Conservation (phyloP, 2,797 vertebrate genomes). For the Halcyon chelicuti region DNA sequence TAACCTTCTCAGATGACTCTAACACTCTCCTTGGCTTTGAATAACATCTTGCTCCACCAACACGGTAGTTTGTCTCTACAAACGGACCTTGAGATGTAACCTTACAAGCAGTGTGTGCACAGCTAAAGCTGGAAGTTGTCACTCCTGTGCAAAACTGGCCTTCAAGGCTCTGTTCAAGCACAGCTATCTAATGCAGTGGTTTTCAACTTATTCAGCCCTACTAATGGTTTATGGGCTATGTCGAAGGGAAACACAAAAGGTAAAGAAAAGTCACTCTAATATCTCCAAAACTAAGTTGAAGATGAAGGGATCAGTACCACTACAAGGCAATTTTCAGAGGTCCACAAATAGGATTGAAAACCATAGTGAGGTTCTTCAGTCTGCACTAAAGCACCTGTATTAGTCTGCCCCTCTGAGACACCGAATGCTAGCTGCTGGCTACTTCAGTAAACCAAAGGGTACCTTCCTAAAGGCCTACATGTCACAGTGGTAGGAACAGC, state of each 20-base stretch:
- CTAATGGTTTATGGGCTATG: background rate
- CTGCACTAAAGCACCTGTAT: background rate
- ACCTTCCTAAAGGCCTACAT: background rate
- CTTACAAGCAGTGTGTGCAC: fast-evolving
- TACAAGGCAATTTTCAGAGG: background rate
- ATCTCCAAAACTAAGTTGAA: background rate
- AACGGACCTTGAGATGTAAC: background rate
- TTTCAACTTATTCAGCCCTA: background rate
- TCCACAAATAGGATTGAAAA: conserved; percentile 19
- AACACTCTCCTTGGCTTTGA: background rate
- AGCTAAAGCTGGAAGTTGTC: background rate
- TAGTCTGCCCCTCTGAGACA: background rate
- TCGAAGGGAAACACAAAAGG: background rate
- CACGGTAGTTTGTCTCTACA: background rate
- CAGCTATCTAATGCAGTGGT: background rate
- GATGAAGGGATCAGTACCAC: background rate
- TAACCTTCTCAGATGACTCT: conserved; percentile 15
- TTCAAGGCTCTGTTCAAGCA: background rate
- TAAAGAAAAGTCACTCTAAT: background rate
- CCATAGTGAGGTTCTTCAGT: background rate
- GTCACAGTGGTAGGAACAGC: background rate
- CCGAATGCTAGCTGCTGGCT: background rate
- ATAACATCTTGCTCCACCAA: background rate
- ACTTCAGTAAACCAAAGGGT: background rate
- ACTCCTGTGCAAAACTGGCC: background rate